Base-by-base conservation (phyloP, 2,888 invertebrate genomes). In the Tridacna crocea region DNA sequence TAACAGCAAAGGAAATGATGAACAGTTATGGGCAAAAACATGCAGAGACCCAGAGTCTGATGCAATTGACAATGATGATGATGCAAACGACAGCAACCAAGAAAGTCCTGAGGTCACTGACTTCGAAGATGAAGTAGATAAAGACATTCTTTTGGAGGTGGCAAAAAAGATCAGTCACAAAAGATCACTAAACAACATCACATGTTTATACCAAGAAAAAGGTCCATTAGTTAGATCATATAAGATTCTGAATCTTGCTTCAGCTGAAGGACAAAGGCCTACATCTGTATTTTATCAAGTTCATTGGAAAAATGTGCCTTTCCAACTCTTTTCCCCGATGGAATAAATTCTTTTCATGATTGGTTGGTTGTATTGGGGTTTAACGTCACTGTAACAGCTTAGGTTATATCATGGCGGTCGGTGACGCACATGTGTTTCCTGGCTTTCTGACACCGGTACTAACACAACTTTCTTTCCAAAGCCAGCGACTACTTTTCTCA, bases 291-390 rank as follows among this genome's bases (percentile, higher is more conserved):
- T 84, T 58, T 55, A 66, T 61, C 61, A 80, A 60, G 46, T 65
- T n/a, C n/a, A 75, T 26, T 78, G 63, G 77, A 81, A 68, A 78
- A 79, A 48, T 27, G 77, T 24, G 77, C 81, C 24, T 84, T 84
- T 58, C 84, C 82, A 68, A 79, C 77, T 63, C 61, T 84, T 61
- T 84, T 79, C 47, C 81, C 84, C 19, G 46, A 26, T 79, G 84
- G 79, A 17, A 51, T 47, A 36, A 76, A 66, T n/a, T n/a, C n/a
- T n/a, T n/a, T n/a, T n/a, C n/a, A n/a, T n/a, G n/a, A n/a, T n/a
- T n/a, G n/a, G n/a, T n/a, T n/a, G n/a, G n/a, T n/a, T n/a, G n/a
- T n/a, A n/a, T n/a, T n/a, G n/a, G n/a, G n/a, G n/a, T n/a, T n/a
- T n/a, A n/a, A n/a, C n/a, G n/a, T n/a, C n/a, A n/a, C n/a, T n/a